A percentile compares a stretch with the other conserved stretches of the same genome.
phyloP scores from a whole-genome alignment of 2,888 invertebrate species.

The Heteropelma amictum region DNA sequence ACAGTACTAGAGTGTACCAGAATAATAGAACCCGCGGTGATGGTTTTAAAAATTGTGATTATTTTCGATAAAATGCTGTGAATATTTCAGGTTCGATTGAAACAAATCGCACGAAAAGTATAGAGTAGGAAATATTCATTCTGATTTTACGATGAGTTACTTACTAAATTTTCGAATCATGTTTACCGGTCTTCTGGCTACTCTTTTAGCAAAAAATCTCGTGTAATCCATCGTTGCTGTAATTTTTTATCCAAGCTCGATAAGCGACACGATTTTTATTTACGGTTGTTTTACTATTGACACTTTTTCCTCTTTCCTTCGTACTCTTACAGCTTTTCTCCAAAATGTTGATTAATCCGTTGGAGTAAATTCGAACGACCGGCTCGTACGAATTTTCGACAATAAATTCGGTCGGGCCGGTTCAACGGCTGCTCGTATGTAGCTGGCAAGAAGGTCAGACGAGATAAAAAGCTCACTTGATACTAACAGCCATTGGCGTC shows the following conservation, averaged over 20 bases:
- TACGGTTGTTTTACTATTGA: neutral
- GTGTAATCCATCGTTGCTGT: constrained; percentile 75
- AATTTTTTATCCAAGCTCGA: neutral
- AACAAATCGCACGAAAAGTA: too few relatives aligned
- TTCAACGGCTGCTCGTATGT: neutral
- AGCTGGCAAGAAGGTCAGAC: neutral
- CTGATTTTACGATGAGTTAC: too few relatives aligned
- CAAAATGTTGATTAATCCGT: neutral
- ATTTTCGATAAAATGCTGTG: too few relatives aligned
- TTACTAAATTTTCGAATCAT: constrained; percentile 79
- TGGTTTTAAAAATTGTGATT: too few relatives aligned
- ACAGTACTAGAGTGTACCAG: too few relatives aligned
- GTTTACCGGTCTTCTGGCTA: constrained; percentile 76
- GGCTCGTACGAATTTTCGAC: neutral
- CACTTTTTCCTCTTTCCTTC: too few relatives aligned
- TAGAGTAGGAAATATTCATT: too few relatives aligned
- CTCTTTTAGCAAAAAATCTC: constrained; percentile 77
- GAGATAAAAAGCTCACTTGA: neutral
- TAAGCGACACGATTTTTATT: too few relatives aligned
- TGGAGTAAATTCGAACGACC: neutral
- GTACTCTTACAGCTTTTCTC: too few relatives aligned
- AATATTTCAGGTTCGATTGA: too few relatives aligned
- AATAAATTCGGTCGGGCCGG: neutral
- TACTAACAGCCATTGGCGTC: neutral
- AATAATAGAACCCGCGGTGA: too few relatives aligned